Evolutionary conservation across 2,888 invertebrate species (phyloP).

Genomic region (Apamea monoglypha): DNA sequence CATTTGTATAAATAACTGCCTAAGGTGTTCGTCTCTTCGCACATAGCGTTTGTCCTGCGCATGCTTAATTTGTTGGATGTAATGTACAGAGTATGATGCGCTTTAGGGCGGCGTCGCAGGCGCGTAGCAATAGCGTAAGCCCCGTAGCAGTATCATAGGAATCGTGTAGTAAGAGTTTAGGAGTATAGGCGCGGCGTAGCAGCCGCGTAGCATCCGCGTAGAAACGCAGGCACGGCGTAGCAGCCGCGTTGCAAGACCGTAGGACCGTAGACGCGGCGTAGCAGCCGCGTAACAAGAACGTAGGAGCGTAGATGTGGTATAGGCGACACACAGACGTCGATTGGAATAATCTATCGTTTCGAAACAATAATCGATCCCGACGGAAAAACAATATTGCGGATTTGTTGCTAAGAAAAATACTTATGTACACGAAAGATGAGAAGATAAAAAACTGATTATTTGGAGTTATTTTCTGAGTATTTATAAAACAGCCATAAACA

Average conservation of each 20-base stretch:
- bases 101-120: background rate
- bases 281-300: background rate
- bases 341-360: background rate
- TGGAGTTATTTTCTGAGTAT: background rate
- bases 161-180: background rate
- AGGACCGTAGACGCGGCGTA: background rate
- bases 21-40: background rate
- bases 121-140: background rate
- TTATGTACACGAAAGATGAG: background rate
- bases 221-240: background rate
- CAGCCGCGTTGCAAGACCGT: background rate
- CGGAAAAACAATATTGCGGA: background rate
- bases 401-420: background rate
- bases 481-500: background rate
- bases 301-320: background rate
- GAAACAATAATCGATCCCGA: background rate
- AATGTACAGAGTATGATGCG: background rate
- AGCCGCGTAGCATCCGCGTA: background rate
- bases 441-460: background rate
- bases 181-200: background rate
- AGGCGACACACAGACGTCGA: background rate
- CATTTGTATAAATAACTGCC: slow-evolving; percentile 17
- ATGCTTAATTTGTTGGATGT: background rate
- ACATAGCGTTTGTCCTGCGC: background rate
- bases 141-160: background rate